These are phyloP conservation scores for Coenobita brevimanus DNA, from an alignment of 1,140 invertebrate species.

Conservation along the genomic window DNA sequence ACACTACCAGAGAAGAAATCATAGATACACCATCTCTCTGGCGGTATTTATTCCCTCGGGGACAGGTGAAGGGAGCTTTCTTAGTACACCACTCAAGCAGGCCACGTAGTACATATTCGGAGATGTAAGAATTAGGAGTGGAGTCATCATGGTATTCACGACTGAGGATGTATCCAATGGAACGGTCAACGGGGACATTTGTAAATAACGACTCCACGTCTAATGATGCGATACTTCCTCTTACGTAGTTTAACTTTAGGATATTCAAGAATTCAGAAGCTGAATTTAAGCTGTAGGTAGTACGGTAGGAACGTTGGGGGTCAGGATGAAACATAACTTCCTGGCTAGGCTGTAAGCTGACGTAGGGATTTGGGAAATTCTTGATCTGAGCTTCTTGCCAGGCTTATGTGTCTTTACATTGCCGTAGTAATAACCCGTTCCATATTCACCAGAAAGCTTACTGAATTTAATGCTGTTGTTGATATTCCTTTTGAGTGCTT, in stretches of 20 bases:
- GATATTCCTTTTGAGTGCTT: too few relatives aligned
- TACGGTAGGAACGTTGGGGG: not conserved
- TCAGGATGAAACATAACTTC: not conserved
- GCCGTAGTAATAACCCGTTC: too few relatives aligned
- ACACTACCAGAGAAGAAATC: too few relatives aligned
- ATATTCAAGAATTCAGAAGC: not conserved
- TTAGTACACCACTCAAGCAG: too few relatives aligned
- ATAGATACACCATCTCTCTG: too few relatives aligned
- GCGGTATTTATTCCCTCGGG: too few relatives aligned
- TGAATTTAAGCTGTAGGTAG: not conserved
- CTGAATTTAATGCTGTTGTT: too few relatives aligned
- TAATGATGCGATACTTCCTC: not conserved
- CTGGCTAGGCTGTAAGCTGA: too few relatives aligned
- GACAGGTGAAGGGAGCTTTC: too few relatives aligned
- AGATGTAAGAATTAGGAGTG: not conserved
- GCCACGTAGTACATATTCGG: not conserved
- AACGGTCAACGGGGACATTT: not conserved
- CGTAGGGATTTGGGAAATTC: too few relatives aligned
- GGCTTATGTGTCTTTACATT: conserved; percentile 1
- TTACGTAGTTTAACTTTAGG: not conserved
- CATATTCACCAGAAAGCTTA: too few relatives aligned
- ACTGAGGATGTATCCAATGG: too few relatives aligned
- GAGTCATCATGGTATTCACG: not conserved
- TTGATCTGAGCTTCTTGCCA: not conserved
- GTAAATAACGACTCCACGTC: conserved; percentile 2